Percentiles rank a stretch among this genome's conserved stretches.
Conservation (phyloP, 2,888 invertebrate species). For the Cheilosia urbana region DNA sequence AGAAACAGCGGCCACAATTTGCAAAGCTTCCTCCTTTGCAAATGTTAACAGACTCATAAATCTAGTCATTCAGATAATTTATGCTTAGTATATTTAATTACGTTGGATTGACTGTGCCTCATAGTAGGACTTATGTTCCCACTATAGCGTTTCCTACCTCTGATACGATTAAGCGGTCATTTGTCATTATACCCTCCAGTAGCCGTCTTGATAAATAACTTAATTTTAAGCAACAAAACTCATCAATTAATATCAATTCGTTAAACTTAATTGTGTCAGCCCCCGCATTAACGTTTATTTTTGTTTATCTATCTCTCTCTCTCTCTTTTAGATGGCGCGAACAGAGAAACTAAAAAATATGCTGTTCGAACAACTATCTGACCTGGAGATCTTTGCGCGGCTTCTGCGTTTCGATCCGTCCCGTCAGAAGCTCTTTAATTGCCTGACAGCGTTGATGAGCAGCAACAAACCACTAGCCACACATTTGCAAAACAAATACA, state of each 20-base stretch:
- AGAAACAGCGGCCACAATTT: background rate
- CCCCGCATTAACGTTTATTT: slow-evolving; percentile 13
- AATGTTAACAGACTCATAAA: background rate
- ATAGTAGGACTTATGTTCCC: background rate
- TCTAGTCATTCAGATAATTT: background rate
- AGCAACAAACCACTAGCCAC: slow-evolving; percentile 80
- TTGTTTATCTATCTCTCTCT: slow-evolving; percentile 19
- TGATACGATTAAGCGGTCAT: slow-evolving; percentile 28
- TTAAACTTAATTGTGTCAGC: slow-evolving; percentile 49
- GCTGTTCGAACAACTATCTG: slow-evolving; percentile 81
- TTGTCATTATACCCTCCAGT: slow-evolving; percentile 20
- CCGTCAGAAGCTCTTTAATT: slow-evolving; percentile 81
- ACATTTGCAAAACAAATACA: slow-evolving; percentile 79
- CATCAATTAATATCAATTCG: slow-evolving; percentile 54
- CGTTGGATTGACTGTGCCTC: background rate
- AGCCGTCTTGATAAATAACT: background rate
- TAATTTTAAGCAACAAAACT: background rate
- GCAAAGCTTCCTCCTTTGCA: background rate
- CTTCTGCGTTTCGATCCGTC: slow-evolving; percentile 81
- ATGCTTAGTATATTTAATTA: slow-evolving; percentile 32
- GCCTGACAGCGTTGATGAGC: slow-evolving; percentile 80
- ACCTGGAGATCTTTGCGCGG: slow-evolving; percentile 81
- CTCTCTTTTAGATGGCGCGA: slow-evolving; percentile 80
- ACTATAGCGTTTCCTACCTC: background rate
- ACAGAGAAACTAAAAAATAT: slow-evolving; percentile 80